Evolutionary conservation across 2,888 invertebrate species (phyloP), one percentile per base, ranked within the genome.

Genomic region (Tenthredo distinguenda): DNA sequence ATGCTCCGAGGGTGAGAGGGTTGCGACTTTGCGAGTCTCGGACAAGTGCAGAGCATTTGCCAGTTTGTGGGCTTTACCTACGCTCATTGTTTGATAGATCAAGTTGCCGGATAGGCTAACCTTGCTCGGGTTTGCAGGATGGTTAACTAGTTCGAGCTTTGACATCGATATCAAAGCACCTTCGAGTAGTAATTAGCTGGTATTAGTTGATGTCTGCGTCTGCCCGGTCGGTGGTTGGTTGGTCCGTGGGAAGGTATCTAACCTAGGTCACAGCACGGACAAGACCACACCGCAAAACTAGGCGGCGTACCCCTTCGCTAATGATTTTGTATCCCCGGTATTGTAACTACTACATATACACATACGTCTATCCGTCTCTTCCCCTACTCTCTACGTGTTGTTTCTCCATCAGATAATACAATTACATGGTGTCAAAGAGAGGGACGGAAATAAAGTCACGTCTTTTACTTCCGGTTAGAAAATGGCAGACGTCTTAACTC

Each of bases 121-220:
- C 21, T 10, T 26, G 62, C 26, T 21, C 2, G 10, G 21, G n/a
- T 62, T n/a, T 21, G 62, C 34, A 31, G 7, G 18, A 15, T 58
- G 58, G 58, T 21, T 37, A 40, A 81, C 81, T 62, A 62, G 40
- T 62, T 62, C 50, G n/a, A 58, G 86, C 87, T 88, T 87, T 86
- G 87, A 85, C 86, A 87, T 87, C 88, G 87, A 88, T 90, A 89
- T 86, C 86, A 86, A 86, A 71, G 77, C 74, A 85, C 84, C 86
- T 86, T 86, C 62, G 26, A 84, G 76, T 86, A 72, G 81, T 87
- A 89, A 89, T 89, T 89, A 90, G 87, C 87, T 85, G 86, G 47
- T 82, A 86, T 85, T 87, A 89, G 88, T 89, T 90, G 87, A 87
- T 72, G 86, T 62, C 81, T 81, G n/a, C 31, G 40, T 74, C 74